Evolutionary conservation across 2,888 invertebrate species (phyloP), one percentile per base, ranked within the genome.

Genomic region (Mesoligia furuncula): DNA sequence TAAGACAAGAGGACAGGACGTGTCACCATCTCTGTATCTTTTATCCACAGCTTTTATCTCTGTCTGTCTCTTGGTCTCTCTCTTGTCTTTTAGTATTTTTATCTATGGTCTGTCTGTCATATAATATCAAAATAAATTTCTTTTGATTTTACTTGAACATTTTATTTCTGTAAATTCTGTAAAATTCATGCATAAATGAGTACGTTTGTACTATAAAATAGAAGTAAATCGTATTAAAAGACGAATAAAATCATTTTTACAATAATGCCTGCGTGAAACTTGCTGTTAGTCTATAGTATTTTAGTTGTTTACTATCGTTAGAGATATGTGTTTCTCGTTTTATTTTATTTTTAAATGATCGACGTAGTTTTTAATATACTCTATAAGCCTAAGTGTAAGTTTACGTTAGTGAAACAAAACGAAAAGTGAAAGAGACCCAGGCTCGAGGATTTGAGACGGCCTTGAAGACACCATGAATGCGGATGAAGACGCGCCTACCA

Each of bases 391-490:
- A 36, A 61, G 72, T 75, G 64, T 79, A 54, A 24, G 54, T 64
- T 62, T 59, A 39, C 4, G 31, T 59, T 42, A 71, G 15, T 62
- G 24, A 48, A 70, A 65, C 15, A 68, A 69, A 45, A 75, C 42
- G 9, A 73, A 67, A 79, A 85, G 79, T 79, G 70, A 82, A 79
- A 83, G 83, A 89, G 82, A 85, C 85, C 84, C 75, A 85, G 82
- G 88, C 85, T 89, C 88, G 84, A 85, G 76, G 76, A 88, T 72
- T 87, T 77, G 85, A 87, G 83, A 84, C 87, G 89, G 90, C 93
- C 93, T 93, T 94, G 93, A 90, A 88, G 87, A 85, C 93, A 96
- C 90, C 89, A 96, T 96, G 96, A 95, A 94, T 90, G 91, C 92
- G 79, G 94, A 94, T 90, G 92, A 93, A 89, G 92, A 91, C 85